Evolutionary conservation across 2,888 invertebrate species (phyloP).

Genomic region (Nemoura dubitans): DNA sequence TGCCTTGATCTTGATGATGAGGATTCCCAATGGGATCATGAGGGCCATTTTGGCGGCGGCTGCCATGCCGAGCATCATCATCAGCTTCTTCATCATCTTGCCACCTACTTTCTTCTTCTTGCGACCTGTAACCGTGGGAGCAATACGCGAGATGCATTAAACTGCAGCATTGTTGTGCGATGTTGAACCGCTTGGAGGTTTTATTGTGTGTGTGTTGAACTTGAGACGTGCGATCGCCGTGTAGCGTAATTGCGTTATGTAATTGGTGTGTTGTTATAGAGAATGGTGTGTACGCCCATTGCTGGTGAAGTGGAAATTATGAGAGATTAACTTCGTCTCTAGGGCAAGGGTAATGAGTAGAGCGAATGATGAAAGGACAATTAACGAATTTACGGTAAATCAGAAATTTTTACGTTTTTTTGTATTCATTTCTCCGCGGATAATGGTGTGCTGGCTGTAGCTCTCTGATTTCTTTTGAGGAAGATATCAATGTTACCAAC

Average conservation of each 20-base stretch:
- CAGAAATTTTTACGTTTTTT: not conserved
- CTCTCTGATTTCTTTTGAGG: not conserved
- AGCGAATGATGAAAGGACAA: not conserved
- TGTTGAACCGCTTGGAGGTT: not conserved
- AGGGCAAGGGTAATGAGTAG: not conserved
- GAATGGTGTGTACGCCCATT: not conserved
- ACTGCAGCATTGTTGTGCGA: not conserved
- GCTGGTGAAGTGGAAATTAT: not conserved
- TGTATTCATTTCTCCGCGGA: not conserved
- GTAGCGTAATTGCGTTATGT: not conserved
- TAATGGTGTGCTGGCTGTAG: not conserved
- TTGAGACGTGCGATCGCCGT: not conserved
- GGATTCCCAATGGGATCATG: conserved; percentile 69
- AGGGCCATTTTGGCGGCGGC: conserved; percentile 62
- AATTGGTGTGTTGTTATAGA: not conserved
- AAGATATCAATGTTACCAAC: not conserved
- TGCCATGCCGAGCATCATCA: conserved; percentile 66
- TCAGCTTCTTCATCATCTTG: conserved; percentile 69
- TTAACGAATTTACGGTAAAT: not conserved
- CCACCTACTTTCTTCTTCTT: conserved; percentile 71
- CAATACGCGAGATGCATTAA: conserved; percentile 8
- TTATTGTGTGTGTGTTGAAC: not conserved
- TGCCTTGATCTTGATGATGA: conserved; percentile 66
- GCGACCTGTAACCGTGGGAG: conserved; percentile 55
- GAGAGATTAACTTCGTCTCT: not conserved